These are phyloP conservation scores for Drosophila simulans DNA, from an alignment of 1,140 invertebrate species.

Conservation along the genomic window DNA sequence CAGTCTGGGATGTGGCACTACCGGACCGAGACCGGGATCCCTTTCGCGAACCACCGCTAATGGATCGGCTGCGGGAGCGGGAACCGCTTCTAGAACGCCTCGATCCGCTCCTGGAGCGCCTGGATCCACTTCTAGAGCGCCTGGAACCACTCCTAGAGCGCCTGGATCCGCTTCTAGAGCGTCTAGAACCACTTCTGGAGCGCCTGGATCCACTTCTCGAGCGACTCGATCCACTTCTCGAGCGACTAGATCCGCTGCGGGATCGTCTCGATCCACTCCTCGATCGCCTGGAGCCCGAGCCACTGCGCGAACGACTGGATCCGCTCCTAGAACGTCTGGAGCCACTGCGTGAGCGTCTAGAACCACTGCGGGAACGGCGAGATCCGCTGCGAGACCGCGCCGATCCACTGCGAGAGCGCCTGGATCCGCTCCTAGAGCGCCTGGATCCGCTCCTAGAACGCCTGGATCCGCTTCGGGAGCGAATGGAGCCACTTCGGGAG, in stretches of 20 bases:
- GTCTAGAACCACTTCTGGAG: conserved; percentile 69
- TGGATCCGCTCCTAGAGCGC: conserved; percentile 81
- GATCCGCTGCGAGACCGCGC: conserved; percentile 70
- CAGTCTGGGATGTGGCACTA: conserved; percentile 46
- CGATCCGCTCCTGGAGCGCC: conserved; percentile 81
- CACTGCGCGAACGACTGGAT: conserved; percentile 45
- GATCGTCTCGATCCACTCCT: conserved; percentile 76
- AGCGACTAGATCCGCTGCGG: conserved; percentile 75
- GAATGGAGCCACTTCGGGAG: conserved; percentile 76
- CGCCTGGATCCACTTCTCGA: conserved; percentile 82
- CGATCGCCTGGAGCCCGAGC: conserved; percentile 73
- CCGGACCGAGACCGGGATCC: conserved; percentile 77
- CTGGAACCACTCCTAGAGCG: conserved; percentile 77
- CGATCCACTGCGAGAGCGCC: conserved; percentile 46
- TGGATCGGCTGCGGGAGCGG: conserved; percentile 56
- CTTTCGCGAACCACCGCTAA: conserved; percentile 61
- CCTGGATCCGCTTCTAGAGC: conserved; percentile 45
- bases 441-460: conserved; percentile 82
- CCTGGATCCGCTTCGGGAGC: conserved; percentile 77
- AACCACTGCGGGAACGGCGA: conserved; percentile 81
- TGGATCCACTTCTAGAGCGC: conserved; percentile 76
- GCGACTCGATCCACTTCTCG: conserved; percentile 81
- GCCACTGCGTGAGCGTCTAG: conserved; percentile 80
- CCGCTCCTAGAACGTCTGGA: conserved; percentile 76
- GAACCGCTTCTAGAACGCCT: conserved; percentile 81